phyloP scores from a whole-genome alignment of 2,113 vertebrate species.

The Panthera tigris region DNA sequence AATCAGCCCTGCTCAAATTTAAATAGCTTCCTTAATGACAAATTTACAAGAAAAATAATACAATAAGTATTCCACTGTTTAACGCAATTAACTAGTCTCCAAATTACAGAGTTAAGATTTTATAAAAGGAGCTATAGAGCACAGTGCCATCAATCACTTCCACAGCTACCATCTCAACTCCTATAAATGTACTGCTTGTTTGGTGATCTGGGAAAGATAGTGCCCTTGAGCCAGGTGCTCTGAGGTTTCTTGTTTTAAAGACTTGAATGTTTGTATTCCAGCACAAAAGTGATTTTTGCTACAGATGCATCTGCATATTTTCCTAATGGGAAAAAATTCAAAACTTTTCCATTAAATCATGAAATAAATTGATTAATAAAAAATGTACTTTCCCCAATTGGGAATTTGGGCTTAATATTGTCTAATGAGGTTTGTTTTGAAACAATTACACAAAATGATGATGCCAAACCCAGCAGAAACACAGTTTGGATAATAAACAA shows the following conservation, averaged over 20 bases:
- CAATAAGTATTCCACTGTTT: background rate
- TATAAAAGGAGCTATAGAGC: background rate
- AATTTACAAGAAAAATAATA: conserved; percentile 33
- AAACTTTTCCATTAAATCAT: conserved; percentile 61
- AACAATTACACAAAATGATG: conserved; percentile 75
- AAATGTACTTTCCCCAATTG: conserved; percentile 45
- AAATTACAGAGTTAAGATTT: background rate
- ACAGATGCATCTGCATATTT: conserved; percentile 11
- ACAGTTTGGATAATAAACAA: conserved; percentile 54
- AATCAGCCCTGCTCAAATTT: background rate
- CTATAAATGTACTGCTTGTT: background rate
- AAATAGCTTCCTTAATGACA: background rate
- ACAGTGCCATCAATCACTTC: background rate
- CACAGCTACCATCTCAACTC: background rate
- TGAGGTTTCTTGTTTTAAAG: background rate
- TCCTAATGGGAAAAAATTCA: conserved; percentile 7
- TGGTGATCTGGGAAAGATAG: background rate
- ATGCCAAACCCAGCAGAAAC: background rate
- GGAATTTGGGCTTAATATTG: conserved; percentile 56
- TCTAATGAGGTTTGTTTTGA: conserved; percentile 72
- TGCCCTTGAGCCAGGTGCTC: background rate
- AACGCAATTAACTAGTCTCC: background rate
- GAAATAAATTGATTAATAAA: conserved; percentile 62
- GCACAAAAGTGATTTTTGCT: background rate
- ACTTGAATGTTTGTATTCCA: background rate